phyloP scores from a whole-genome alignment of 2,888 invertebrate genomes.

The Pyrrhia umbra region DNA sequence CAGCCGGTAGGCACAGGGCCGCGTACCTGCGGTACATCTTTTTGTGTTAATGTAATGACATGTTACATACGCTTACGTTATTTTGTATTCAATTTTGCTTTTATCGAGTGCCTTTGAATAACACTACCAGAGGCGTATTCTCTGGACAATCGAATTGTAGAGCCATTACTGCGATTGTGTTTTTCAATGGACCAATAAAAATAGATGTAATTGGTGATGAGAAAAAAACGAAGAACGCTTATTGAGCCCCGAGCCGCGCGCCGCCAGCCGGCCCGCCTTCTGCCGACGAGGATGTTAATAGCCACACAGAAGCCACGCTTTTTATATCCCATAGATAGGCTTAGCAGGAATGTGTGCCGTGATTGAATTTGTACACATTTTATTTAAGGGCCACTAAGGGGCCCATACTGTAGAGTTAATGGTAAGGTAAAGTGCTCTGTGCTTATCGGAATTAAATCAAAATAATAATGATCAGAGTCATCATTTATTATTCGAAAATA shows the following conservation, averaged over 20 bases:
- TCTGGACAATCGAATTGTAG: slow-evolving; percentile 78
- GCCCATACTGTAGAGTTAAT: slow-evolving; percentile 33
- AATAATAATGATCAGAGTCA: background rate
- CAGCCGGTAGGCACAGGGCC: slow-evolving; percentile 38
- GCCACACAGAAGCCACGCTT: slow-evolving; percentile 72
- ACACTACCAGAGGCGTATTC: slow-evolving; percentile 72
- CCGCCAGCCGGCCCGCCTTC: slow-evolving; percentile 47
- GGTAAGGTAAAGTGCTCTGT: slow-evolving; percentile 23
- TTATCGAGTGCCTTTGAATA: slow-evolving; percentile 72
- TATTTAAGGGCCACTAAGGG: slow-evolving; percentile 34
- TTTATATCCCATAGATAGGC: slow-evolving; percentile 58
- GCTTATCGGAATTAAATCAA: background rate
- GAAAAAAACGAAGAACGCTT: slow-evolving; percentile 80
- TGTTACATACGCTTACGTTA: slow-evolving; percentile 61
- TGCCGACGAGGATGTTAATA: slow-evolving; percentile 70
- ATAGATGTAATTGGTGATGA: slow-evolving; percentile 82
- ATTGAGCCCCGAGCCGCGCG: slow-evolving; percentile 70
- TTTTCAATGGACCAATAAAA: slow-evolving; percentile 82
- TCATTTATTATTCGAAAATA: background rate
- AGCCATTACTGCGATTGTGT: slow-evolving; percentile 80
- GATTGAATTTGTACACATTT: slow-evolving; percentile 53
- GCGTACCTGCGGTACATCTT: slow-evolving; percentile 47
- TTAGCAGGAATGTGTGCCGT: slow-evolving; percentile 53
- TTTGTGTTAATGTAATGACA: slow-evolving; percentile 60
- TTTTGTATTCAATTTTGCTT: slow-evolving; percentile 71